Conservation (phyloP, 2,888 invertebrate genomes). For the Sycophila texana region DNA sequence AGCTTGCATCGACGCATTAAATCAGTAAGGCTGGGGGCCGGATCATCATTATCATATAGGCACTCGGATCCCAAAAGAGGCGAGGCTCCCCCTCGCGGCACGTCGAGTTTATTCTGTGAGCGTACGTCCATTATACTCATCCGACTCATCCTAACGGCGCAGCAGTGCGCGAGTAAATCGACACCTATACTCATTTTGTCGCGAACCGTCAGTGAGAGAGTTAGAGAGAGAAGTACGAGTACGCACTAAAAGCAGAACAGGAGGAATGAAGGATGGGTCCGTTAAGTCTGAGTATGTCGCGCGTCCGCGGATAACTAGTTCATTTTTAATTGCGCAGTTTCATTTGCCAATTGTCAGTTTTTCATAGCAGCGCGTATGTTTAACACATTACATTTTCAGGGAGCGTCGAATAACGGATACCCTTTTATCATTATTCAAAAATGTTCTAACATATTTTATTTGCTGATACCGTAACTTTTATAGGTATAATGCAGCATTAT, state of each 20-base stretch:
- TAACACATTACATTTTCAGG: no score
- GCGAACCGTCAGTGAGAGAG: background rate
- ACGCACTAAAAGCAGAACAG: no score
- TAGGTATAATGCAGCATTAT: no score
- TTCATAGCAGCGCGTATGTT: no score
- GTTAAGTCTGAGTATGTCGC: background rate
- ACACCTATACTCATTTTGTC: slow-evolving; percentile 23
- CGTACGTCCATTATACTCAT: background rate
- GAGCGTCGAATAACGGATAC: no score
- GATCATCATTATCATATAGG: background rate
- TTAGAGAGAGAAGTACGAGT: background rate
- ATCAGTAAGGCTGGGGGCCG: background rate
- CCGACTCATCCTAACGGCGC: background rate
- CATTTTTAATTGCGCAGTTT: no score
- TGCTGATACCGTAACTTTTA: no score
- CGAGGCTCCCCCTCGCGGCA: background rate
- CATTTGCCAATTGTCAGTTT: no score
- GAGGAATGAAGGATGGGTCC: background rate
- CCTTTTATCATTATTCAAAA: no score
- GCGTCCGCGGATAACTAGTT: background rate
- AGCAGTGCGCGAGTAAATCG: slow-evolving; percentile 9
- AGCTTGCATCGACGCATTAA: no score
- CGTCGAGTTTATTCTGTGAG: slow-evolving; percentile 27
- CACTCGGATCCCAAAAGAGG: background rate
- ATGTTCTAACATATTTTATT: no score